phyloP scores from a whole-genome alignment of 2,888 invertebrate species.

The Gisinianus flammeolus region DNA sequence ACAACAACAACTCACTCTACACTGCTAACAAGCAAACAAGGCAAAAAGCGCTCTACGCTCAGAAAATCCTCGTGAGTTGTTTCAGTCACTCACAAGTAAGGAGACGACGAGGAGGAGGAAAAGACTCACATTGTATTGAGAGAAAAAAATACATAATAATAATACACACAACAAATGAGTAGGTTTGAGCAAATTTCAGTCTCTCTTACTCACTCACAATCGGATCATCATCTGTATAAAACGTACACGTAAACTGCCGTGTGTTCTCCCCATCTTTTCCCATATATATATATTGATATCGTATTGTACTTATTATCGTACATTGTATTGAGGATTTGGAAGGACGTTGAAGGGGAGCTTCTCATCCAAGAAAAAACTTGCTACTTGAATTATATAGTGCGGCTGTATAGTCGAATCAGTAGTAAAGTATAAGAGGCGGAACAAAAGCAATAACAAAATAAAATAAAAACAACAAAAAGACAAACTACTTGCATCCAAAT shows the following conservation, averaged over 20 bases:
- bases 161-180: no score
- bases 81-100: slow-evolving; percentile 15
- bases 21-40: not conserved
- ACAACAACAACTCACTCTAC: not conserved
- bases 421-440: no score
- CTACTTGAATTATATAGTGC: no score
- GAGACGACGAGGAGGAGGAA: slow-evolving; percentile 7
- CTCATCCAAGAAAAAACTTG: not conserved
- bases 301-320: no score
- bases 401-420: no score
- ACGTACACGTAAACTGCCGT: no score
- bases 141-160: slow-evolving; percentile 6
- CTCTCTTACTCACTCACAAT: not conserved
- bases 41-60: not conserved
- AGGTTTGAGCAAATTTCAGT: slow-evolving; percentile 6
- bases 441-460: no score
- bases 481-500: not conserved
- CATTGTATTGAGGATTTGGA: not conserved
- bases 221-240: no score
- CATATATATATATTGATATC: no score
- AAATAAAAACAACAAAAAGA: no score
- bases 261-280: not conserved
- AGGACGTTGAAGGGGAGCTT: not conserved
- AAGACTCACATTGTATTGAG: not conserved
- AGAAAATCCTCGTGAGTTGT: not conserved